phyloP scores from a whole-genome alignment of 2,113 vertebrate genomes.

The Siphamia tubifer region DNA sequence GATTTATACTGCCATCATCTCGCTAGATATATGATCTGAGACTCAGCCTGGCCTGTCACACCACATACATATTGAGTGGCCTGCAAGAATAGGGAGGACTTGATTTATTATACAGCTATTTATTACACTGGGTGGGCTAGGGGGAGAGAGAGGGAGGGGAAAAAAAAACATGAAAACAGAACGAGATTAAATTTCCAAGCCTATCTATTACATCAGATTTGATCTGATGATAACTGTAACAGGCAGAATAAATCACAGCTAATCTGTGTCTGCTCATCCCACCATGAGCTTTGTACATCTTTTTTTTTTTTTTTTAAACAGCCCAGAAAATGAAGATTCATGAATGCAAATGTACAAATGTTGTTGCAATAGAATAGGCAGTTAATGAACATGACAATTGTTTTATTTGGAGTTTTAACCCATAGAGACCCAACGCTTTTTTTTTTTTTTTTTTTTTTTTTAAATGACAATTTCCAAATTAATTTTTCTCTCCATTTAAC shows the following conservation, averaged over 20 bases:
- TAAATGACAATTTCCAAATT: no score
- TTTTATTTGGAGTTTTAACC: no score
- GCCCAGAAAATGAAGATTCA: no score
- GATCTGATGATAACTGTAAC: constrained; percentile 22
- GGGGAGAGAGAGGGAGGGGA: background rate
- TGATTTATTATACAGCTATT: constrained; percentile 75
- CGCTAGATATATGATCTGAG: constrained; percentile 69
- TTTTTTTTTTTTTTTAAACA: no score
- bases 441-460: no score
- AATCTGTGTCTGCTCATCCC: background rate
- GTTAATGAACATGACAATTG: no score
- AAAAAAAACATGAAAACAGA: constrained; percentile 23
- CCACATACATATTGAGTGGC: constrained; percentile 63
- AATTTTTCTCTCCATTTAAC: no score
- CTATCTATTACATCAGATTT: constrained; percentile 31
- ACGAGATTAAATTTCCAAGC: constrained; percentile 13
- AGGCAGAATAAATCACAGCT: constrained; percentile 18
- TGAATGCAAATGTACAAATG: no score
- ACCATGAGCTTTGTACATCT: background rate
- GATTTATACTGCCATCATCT: constrained; percentile 74
- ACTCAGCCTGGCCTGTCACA: constrained; percentile 51
- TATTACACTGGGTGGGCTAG: constrained; percentile 40
- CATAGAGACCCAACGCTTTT: no score
- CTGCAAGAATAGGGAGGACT: constrained; percentile 38
- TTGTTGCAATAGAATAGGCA: no score